Conservation (phyloP, 2,888 invertebrate species). For the Polymixis flavicincta region DNA sequence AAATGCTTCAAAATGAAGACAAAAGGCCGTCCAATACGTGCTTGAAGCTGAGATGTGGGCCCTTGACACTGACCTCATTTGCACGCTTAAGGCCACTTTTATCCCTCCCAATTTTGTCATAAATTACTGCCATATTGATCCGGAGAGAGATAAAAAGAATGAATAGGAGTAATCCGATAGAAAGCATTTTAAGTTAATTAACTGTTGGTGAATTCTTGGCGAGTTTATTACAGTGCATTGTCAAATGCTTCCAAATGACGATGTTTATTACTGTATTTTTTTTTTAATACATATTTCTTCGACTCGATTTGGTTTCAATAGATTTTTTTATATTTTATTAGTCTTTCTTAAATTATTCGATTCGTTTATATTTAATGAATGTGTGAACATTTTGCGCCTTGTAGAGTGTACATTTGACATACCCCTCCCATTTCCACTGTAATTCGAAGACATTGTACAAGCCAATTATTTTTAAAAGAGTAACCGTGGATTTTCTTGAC, state of each 20-base stretch:
- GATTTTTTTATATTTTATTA: too few species aligned
- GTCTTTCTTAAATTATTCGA: too few species aligned
- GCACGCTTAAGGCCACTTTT: conserved; percentile 27
- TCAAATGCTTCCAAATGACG: background rate
- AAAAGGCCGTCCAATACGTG: conserved; percentile 53
- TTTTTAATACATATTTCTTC: too few species aligned
- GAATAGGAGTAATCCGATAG: conserved; percentile 3
- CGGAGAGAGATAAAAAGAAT: conserved; percentile 9
- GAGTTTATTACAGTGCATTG: background rate
- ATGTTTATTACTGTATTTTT: too few species aligned
- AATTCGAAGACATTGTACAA: too few species aligned
- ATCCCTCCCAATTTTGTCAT: conserved; percentile 51
- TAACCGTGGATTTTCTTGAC: too few species aligned
- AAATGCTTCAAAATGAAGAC: conserved; percentile 47
- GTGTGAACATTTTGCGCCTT: too few species aligned
- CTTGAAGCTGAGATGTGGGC: conserved; percentile 41
- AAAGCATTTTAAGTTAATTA: background rate
- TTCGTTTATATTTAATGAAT: too few species aligned
- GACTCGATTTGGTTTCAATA: too few species aligned
- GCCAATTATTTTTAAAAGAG: too few species aligned
- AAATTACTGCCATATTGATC: conserved; percentile 52
- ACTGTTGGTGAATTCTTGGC: background rate
- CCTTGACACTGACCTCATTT: conserved; percentile 56
- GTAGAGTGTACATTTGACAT: too few species aligned
- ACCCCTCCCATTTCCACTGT: too few species aligned